Evolutionary conservation across 2,113 vertebrate genomes (phyloP), one percentile per base, ranked within the genome.

Genomic region (Tychaedon coryphoeus): DNA sequence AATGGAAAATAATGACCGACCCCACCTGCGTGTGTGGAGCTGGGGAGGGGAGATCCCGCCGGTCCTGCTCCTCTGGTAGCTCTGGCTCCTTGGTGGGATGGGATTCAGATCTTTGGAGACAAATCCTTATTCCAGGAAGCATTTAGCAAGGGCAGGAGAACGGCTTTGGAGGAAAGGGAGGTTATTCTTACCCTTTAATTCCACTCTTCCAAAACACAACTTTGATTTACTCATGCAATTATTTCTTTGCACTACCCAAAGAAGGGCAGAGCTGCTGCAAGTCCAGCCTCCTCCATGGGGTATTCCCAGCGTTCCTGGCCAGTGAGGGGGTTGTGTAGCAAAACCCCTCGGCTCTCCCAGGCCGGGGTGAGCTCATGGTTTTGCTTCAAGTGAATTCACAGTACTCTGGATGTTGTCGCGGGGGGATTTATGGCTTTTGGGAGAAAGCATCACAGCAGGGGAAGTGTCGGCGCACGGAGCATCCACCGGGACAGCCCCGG

Each of bases 281-380:
- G 40, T 22, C 38, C 61, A 43, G 61, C 20, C 42, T 36, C 23
- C 61, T 23, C 76, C 57, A 3, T 0, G 25, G 42, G 43, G 23
- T 38, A 64, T 74, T 42, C 58, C 36, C 42, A 10, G 19, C 0
- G 0, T 17, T 80, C 43, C 72, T 12, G 51, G 38, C 12, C 15
- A 8, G 50, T 0, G 1, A 36, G 11, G 38, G 12, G 31, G 1
- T 3, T 25, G 16, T 1, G 5, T 0, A 36, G 24, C 64, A 62
- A 65, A 80, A 25, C 1, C 33, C 64, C 47, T 22, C 0, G 0
- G 26, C 43, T 58, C 25, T 42, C 19, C 38, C 23, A 19, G 26
- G 20, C 26, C 0, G 0, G 14, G 9, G 2, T 0, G 33, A 92
- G 45, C 31, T 48, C 2, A 0, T 5, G 64, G 66, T 4, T 67